Evolutionary conservation across 1,140 invertebrate species (phyloP), one percentile per base, ranked within the genome.

Genomic region (Drosophila truncata): DNA sequence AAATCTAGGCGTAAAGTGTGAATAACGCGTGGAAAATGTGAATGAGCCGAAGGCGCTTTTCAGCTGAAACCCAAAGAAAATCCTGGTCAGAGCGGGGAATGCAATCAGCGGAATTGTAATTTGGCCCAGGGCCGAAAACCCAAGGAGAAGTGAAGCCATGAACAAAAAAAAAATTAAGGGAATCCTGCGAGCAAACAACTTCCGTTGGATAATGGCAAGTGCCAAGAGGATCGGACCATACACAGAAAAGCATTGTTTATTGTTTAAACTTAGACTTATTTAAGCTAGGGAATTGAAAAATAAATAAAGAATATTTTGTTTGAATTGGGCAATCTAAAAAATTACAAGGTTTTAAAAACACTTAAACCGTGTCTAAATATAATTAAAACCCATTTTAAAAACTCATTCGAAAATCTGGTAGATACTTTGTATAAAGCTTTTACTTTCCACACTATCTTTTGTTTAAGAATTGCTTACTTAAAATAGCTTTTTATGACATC

Each of bases 31-130:
- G 82, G 84, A 85, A 64, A 80, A 87, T 87, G 84, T 80, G 84
- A 88, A 87, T 88, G 84, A 87, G 84, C 84, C 79, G 77, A 80
- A 63, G 80, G 63, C 77, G 80, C 80, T 80, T 88, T 77, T 83
- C 75, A 79, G 64, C 29, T 72, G 39, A 7, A 37, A 7, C 18
- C 50, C 49, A 63, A 62, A 55, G 27, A 50, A 44, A 66, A 66
- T 25, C 49, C 33, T 18, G 60, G 18, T 16, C 14, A 54, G 46
- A 54, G 20, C 42, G 63, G 66, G 57, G 55, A 88, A 90, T 90
- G 85, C 85, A 90, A 90, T 90, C 85, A 90, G 81, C 85, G 85
- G 85, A 90, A 85, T 90, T 90, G 81, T 90, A 90, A 90, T 90
- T 90, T 90, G 83, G 84, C 85, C 70, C 80, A 57, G 49, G 27